Conservation (phyloP, 1,140 invertebrate genomes). For the Zaprionus taronus region DNA sequence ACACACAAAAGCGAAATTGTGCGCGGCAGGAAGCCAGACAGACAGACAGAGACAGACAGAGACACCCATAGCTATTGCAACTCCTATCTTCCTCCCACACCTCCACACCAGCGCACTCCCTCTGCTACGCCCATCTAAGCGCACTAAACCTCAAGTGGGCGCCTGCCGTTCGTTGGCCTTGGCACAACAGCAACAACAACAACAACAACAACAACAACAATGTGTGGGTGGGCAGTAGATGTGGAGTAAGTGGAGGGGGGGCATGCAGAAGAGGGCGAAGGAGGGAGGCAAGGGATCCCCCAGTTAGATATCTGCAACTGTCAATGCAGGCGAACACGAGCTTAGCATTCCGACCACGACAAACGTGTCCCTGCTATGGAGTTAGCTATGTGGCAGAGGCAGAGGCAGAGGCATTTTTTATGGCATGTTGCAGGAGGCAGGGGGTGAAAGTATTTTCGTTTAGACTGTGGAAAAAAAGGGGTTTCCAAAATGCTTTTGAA, state of each 20-base stretch:
- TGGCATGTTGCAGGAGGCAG: background rate
- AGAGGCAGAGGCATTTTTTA: background rate
- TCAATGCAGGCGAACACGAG: constrained; percentile 28
- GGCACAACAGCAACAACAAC: constrained; percentile 6
- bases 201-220: constrained; percentile 2
- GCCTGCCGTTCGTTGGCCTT: constrained; percentile 39
- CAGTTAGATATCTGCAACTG: constrained; percentile 22
- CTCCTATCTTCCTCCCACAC: background rate
- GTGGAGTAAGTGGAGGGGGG: background rate
- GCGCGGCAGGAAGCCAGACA: constrained; percentile 42
- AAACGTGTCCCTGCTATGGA: background rate
- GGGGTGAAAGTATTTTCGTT: background rate
- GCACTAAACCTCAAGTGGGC: constrained; percentile 25
- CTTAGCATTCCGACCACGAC: background rate
- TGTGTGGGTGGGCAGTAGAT: background rate
- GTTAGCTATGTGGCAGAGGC: background rate
- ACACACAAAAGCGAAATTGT: constrained; percentile 46
- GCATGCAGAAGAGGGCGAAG: background rate
- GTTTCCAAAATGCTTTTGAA: constrained; percentile 37
- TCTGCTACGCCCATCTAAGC: constrained; percentile 1
- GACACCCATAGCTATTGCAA: background rate
- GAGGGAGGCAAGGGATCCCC: background rate
- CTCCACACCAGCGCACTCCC: background rate
- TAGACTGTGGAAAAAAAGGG: background rate
- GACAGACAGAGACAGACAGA: constrained; percentile 40